Conservation (phyloP, 2,113 vertebrate species). For the Morphnarchus princeps region DNA sequence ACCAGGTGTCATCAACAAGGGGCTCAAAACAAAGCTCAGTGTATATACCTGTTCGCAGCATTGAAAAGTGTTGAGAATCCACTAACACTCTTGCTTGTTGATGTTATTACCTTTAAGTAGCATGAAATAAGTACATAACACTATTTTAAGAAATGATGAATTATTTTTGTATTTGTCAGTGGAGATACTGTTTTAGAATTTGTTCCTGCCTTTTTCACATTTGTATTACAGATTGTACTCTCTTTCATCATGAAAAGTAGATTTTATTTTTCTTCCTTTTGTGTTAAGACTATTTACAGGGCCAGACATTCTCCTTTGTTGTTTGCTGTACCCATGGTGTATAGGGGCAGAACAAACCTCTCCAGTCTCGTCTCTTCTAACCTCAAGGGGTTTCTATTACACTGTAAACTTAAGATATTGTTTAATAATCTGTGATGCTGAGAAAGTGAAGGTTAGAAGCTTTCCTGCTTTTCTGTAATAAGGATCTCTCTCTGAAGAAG, state of each 20-base stretch:
- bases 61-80: not conserved
- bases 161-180: not conserved
- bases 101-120: not conserved
- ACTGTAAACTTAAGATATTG: not conserved
- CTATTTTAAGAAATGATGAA: not conserved
- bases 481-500: not conserved
- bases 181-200: not conserved
- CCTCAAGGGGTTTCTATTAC: not conserved
- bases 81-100: fast-evolving
- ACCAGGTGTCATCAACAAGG: not conserved
- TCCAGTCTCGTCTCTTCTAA: not conserved
- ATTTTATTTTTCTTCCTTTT: not conserved
- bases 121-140: not conserved
- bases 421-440: not conserved
- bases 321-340: not conserved
- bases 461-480: not conserved
- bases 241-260: not conserved
- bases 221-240: not conserved
- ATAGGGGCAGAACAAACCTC: not conserved
- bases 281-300: not conserved
- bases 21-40: not conserved
- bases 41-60: not conserved
- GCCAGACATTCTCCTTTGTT: not conserved
- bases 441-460: not conserved
- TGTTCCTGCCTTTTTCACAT: not conserved